Percentiles rank a stretch among this genome's conserved stretches.
These are phyloP conservation scores for Abrostola tripartita DNA, from an alignment of 2,888 invertebrate genomes.

Conservation along the genomic window DNA sequence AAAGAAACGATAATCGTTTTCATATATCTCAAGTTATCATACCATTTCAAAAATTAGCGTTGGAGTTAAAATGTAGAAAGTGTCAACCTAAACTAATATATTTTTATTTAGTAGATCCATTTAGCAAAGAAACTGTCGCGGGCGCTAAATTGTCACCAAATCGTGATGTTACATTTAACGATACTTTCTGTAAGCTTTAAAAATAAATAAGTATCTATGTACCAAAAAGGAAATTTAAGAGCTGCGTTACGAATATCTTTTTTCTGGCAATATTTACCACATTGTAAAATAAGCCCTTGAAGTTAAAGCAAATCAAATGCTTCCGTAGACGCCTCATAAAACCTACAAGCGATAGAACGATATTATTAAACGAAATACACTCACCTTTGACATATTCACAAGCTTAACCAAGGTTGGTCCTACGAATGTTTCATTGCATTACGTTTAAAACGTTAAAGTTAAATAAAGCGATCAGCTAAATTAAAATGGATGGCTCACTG, in stretches of 20 bases:
- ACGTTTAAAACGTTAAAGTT: slow-evolving; percentile 16
- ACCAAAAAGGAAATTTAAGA: slow-evolving; percentile 9
- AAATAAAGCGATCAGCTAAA: slow-evolving; percentile 53
- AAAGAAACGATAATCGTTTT: slow-evolving; percentile 1
- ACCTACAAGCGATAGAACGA: neutral
- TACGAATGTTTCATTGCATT: neutral
- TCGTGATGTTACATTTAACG: slow-evolving; percentile 65
- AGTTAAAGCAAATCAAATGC: slow-evolving; percentile 12
- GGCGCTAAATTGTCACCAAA: slow-evolving; percentile 53
- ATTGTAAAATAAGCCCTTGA: too few relatives aligned
- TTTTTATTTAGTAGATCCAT: slow-evolving; percentile 27
- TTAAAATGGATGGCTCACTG: slow-evolving; percentile 35
- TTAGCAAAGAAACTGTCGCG: slow-evolving; percentile 53
- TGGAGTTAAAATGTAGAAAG: slow-evolving; percentile 36
- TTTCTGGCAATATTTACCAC: too few relatives aligned
- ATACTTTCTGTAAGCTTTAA: slow-evolving; percentile 59
- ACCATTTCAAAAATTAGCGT: slow-evolving; percentile 45
- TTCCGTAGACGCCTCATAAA: slow-evolving; percentile 1
- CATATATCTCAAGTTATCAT: slow-evolving; percentile 5
- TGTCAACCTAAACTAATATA: slow-evolving; percentile 44
- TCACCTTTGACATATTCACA: slow-evolving; percentile 3
- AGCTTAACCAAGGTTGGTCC: slow-evolving; percentile 20
- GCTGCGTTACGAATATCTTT: too few relatives aligned
- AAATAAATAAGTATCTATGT: slow-evolving; percentile 48
- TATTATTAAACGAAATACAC: neutral